Evolutionary conservation across 2,888 invertebrate species (phyloP).

Genomic region (Tetrapedia diversipes): DNA sequence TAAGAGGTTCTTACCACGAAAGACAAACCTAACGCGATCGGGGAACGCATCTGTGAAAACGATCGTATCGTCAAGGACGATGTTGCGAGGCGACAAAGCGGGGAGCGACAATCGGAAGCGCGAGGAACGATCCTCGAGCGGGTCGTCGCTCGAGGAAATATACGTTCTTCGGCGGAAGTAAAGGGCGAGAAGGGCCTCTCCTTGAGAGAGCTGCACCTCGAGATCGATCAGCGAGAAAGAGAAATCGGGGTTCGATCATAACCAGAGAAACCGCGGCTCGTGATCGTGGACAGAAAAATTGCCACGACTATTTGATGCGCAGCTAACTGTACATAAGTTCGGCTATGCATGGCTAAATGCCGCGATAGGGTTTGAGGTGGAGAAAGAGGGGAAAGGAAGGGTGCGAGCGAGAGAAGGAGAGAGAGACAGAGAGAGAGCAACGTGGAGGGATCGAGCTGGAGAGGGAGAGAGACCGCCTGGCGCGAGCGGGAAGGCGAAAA

Average conservation of each 20-base stretch:
- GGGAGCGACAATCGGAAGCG: neutral
- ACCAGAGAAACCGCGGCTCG: neutral
- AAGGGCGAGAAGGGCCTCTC: conserved; percentile 1
- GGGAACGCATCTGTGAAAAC: conserved; percentile 14
- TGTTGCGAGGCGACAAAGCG: neutral
- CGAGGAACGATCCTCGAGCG: neutral
- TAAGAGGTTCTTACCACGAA: conserved; percentile 30
- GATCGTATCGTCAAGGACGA: conserved; percentile 14
- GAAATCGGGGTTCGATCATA: no score
- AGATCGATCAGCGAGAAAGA: neutral
- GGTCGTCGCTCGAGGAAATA: neutral
- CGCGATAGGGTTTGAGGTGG: conserved; percentile 65
- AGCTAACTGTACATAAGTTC: conserved; percentile 80
- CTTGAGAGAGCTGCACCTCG: neutral
- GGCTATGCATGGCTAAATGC: conserved; percentile 78
- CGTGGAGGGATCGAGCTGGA: conserved; percentile 35
- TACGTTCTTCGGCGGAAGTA: neutral
- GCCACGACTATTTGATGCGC: conserved; percentile 74
- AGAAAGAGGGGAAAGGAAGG: conserved; percentile 55
- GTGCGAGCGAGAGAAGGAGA: conserved; percentile 12
- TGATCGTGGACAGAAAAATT: conserved; percentile 66
- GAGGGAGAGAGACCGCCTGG: neutral
- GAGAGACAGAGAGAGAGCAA: neutral
- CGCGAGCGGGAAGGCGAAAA: conserved; percentile 18
- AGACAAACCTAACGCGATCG: conserved; percentile 14